Base-by-base conservation (phyloP, 2,888 invertebrate species). In the Dasysyrphus albostriatus region DNA sequence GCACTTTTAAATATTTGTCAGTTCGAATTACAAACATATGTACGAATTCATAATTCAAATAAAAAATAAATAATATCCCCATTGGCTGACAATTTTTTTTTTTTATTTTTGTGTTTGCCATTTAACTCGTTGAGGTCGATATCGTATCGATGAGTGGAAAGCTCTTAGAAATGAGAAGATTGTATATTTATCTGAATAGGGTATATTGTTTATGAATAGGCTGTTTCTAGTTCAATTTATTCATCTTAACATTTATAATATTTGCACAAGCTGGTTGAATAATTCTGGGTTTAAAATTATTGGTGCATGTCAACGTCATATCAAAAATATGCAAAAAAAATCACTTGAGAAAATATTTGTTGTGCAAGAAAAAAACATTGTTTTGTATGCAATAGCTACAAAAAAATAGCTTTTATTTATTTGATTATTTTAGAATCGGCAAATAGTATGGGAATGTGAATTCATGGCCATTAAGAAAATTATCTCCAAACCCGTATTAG, bases 81-180 rank as follows among this genome's bases (percentile, higher is more conserved):
- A 24, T 61, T 65, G 63, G 49, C n/a, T 42, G 42, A 54, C 10
- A 56, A 14, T 59, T 14, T 59, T 47, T 59, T 56, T 19, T 12
- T 24, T 39, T 24, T 61, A 4, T 61, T 65, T 51, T 42, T 58
- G 9, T 39, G 6, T 37, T 79, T 49, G 83, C 34, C 65, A 67
- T 59, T 76, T 42, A 75, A 80, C 65, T 78, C 49, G 70, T 72
- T 63, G 59, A 67, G 58, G 58, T 49, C 32, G 70, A 73, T 75
- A 72, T 65, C 65, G 47, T 63, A 75, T 58, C 65, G 59, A 76
- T 67, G 67, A 76, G 49, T 54, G 37, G 65, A 49, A 72, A 65
- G 65, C 63, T 72, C 63, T 67, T 9, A 58, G 56, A 42, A 75
- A 39, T 16, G 34, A 74, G 24, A 77, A 39, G 42, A 59, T n/a